These are phyloP conservation scores for Arizona elegans DNA, from an alignment of 2,113 vertebrate species.

Conservation along the genomic window DNA sequence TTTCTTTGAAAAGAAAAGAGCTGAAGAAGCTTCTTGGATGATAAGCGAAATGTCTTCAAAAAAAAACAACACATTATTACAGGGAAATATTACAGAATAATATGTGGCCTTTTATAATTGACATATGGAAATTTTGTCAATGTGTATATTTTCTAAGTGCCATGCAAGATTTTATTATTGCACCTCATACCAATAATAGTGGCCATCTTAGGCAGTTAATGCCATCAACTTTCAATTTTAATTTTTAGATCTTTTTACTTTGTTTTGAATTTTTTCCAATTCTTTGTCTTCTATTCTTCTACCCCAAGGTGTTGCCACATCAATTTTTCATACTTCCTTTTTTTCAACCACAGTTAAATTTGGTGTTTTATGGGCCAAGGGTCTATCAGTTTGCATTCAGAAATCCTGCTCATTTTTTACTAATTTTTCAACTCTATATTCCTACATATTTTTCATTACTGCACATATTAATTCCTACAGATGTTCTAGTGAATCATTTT, in stretches of 20 bases:
- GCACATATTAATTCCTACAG: not conserved
- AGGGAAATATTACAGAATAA: constrained; percentile 28
- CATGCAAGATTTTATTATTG: not conserved
- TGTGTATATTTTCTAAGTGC: not conserved
- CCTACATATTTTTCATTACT: not conserved
- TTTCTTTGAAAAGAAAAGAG: too few species aligned
- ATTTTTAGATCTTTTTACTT: not conserved
- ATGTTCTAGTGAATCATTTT: too few species aligned
- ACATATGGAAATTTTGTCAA: not conserved
- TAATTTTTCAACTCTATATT: not conserved
- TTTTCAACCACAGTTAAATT: not conserved
- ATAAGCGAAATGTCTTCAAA: too few species aligned
- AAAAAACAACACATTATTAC: too few species aligned
- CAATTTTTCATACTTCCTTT: not conserved
- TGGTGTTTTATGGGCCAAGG: not conserved
- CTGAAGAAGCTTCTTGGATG: too few species aligned
- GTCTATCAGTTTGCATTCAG: not conserved
- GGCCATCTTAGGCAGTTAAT: not conserved
- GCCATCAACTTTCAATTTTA: not conserved
- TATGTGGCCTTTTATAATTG: not conserved
- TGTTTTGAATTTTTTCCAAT: not conserved
- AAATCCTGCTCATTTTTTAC: not conserved
- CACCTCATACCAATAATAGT: not conserved
- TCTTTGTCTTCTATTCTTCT: not conserved
- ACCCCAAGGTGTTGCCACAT: not conserved